These are phyloP conservation scores for Nicator chloris DNA, from an alignment of 2,113 vertebrate species.

Conservation along the genomic window DNA sequence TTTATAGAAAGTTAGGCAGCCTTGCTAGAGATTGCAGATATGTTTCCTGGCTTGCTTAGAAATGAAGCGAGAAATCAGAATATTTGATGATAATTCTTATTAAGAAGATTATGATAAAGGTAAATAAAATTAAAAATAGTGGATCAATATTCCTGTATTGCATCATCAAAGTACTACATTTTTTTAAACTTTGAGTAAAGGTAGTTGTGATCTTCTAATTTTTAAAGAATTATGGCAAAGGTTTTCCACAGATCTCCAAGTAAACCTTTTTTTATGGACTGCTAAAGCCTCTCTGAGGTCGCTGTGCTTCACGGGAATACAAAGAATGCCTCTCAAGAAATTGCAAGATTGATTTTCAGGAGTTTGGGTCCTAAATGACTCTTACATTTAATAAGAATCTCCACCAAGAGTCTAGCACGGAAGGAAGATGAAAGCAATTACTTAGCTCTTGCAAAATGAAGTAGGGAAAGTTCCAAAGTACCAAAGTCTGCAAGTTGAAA, in stretches of 20 bases:
- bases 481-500: neutral
- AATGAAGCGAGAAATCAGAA: neutral
- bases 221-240: neutral
- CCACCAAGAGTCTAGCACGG: neutral
- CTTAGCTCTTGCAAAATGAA: neutral
- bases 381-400: neutral
- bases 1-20: neutral
- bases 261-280: neutral
- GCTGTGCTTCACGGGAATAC: neutral
- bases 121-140: neutral
- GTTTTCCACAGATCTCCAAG: neutral
- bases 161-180: neutral
- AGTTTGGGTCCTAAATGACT: neutral
- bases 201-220: neutral
- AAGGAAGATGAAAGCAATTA: slow-evolving; percentile 20
- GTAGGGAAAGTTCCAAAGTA: neutral
- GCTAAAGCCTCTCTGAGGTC: neutral
- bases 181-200: neutral
- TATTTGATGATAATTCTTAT: neutral
- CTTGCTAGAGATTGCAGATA: neutral
- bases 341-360: neutral
- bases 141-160: neutral
- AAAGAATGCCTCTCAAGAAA: neutral
- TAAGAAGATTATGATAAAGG: neutral
- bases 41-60: neutral